Evolutionary conservation across 1,140 invertebrate species (phyloP), one percentile per base, ranked within the genome.

Genomic region (Anastrepha ludens): DNA sequence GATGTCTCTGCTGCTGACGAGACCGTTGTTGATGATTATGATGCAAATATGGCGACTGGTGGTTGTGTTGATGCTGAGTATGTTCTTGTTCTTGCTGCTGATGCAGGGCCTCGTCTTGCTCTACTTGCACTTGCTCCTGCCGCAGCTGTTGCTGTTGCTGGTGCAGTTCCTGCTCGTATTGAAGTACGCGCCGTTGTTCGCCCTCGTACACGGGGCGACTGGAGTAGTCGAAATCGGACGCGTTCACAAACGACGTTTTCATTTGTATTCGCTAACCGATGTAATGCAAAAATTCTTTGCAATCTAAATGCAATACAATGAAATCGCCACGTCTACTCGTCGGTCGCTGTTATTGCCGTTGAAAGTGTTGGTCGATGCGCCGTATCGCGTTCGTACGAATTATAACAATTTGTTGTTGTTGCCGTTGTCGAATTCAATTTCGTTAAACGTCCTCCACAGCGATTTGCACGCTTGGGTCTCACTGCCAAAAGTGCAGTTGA

Each of bases 161-260:
- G n/a, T 87, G 74, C 47, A 86, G 88, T 39, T 88, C 65, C 47
- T 88, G 88, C 50, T 88, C 65, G n/a, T 78, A 55, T 41, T 81
- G 88, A 20, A 87, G 86, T 67, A 87, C 65, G 59, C 9, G 50
- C 20, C 59, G 58, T 88, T 81, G 86, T 87, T 85, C 88, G 78
- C 86, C 86, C 86, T 88, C 88, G 70, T 87, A 86, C n/a, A 87
- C 88, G 47, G 74, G 88, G 86, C 88, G 88, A 88, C 88, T 88
- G 70, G 88, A 88, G 29, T 88, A 88, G 88, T 87, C 88, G 88
- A 87, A 87, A 87, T 87, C 78, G 86, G 60, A 81, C 86, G 88
- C 86, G 86, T 81, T 88, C 62, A 81, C 47, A 88, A 78, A 44
- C 88, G 88, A 88, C 88, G 88, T 88, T 88, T 88, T 88, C 88